phyloP scores from a whole-genome alignment of 2,797 vertebrate species.

The Poeciliopsis infans region DNA sequence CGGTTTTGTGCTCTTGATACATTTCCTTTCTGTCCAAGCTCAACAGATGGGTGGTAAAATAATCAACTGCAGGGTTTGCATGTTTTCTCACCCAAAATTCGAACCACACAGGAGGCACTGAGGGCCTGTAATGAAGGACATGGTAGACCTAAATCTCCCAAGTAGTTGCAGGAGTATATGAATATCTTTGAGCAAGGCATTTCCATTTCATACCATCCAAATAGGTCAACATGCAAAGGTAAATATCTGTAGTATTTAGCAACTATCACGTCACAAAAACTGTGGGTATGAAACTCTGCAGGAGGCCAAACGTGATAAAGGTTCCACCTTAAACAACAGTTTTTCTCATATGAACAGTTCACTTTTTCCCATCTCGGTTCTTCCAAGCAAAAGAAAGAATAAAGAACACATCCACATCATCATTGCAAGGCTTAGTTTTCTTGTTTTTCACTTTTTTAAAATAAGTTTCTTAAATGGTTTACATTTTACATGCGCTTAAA shows the following conservation, averaged over 20 bases:
- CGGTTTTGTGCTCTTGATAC: conserved; percentile 2
- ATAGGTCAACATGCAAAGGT: conserved; percentile 85
- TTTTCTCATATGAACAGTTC: conserved; percentile 82
- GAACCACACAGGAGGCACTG: conserved; percentile 39
- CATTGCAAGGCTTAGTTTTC: conserved; percentile 87
- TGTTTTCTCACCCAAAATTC: conserved; percentile 36
- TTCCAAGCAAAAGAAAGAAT: conserved; percentile 88
- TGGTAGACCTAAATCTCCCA: conserved; percentile 69
- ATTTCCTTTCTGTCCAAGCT: conserved; percentile 17
- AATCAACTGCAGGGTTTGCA: background rate
- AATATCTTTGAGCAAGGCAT: conserved; percentile 85
- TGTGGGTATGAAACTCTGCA: conserved; percentile 71
- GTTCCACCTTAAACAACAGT: conserved; percentile 84
- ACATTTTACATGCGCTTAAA: conserved; percentile 89
- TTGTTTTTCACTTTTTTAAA: conserved; percentile 78
- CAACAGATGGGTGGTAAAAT: background rate
- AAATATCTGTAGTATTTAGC: conserved; percentile 80
- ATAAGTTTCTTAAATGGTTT: conserved; percentile 85
- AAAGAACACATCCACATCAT: conserved; percentile 88
- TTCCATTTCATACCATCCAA: conserved; percentile 86
- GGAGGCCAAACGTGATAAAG: conserved; percentile 78
- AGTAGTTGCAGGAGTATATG: conserved; percentile 79
- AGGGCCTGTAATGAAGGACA: conserved; percentile 35
- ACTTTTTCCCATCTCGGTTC: conserved; percentile 79
- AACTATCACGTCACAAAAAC: conserved; percentile 82